These are phyloP conservation scores for Ahaetulla prasina DNA, from an alignment of 2,113 vertebrate genomes.

Conservation along the genomic window DNA sequence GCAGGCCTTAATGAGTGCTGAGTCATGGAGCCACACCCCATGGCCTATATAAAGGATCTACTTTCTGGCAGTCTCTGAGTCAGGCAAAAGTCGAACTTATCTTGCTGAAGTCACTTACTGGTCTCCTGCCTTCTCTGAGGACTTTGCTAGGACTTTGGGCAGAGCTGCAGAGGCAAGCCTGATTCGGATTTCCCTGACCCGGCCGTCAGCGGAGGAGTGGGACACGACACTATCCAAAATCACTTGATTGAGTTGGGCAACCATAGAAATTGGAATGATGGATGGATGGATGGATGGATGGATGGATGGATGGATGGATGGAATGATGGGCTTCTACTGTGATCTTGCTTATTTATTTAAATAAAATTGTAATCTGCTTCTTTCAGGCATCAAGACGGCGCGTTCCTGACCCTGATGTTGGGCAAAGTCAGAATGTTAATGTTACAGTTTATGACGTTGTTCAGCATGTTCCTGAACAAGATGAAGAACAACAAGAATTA, in stretches of 20 bases:
- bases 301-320: neutral
- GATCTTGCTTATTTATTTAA: conserved; percentile 23
- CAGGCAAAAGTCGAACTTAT: no score
- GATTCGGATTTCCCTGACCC: no score
- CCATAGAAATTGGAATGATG: neutral
- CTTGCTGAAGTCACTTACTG: no score
- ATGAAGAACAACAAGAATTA: conserved; percentile 64
- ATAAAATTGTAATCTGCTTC: conserved; percentile 15
- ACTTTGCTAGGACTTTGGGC: no score
- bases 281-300: neutral
- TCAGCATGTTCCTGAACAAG: conserved; percentile 66
- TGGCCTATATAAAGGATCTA: no score
- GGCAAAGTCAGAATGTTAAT: conserved; percentile 54
- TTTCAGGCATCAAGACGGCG: conserved; percentile 62
- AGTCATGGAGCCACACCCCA: no score
- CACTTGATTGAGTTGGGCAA: neutral
- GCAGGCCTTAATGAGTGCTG: no score
- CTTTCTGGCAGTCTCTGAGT: no score
- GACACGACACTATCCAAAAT: no score
- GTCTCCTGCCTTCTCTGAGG: no score
- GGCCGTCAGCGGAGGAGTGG: no score
- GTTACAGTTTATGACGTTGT: conserved; percentile 75
- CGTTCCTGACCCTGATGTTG: conserved; percentile 42
- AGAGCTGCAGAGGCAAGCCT: no score
- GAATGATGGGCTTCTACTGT: neutral